These are phyloP conservation scores for Ormyrus pomaceus DNA, from an alignment of 2,888 invertebrate genomes.

Conservation along the genomic window DNA sequence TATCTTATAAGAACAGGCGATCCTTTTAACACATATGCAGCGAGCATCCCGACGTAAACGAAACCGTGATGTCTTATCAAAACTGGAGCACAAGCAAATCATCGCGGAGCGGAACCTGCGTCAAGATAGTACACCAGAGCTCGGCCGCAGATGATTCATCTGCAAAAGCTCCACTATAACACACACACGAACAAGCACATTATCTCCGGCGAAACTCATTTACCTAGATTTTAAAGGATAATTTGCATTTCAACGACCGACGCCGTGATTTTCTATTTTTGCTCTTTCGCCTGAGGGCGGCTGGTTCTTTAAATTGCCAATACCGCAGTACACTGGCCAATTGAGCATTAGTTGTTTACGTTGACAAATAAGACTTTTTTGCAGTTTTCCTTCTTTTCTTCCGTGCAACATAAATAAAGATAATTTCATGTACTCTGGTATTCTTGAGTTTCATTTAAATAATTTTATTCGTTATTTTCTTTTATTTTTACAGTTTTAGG, in stretches of 20 bases:
- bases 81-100: slow-evolving; percentile 52
- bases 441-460: too few species aligned
- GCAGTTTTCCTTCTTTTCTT: too few species aligned
- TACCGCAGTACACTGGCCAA: too few species aligned
- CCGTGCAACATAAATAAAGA: too few species aligned
- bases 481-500: too few species aligned
- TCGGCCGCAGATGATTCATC: slow-evolving; percentile 47
- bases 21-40: slow-evolving; percentile 2
- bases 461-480: too few species aligned
- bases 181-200: not conserved
- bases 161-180: slow-evolving; percentile 16
- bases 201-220: slow-evolving; percentile 32
- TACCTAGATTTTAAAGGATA: slow-evolving; percentile 25
- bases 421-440: too few species aligned
- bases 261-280: not conserved
- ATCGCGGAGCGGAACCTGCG: slow-evolving; percentile 46
- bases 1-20: slow-evolving; percentile 36
- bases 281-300: not conserved
- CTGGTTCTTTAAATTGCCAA: too few species aligned
- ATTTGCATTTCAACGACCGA: slow-evolving; percentile 34
- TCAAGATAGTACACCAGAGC: slow-evolving; percentile 44
- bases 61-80: slow-evolving; percentile 49
- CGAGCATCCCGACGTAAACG: slow-evolving; percentile 26
- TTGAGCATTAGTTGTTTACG: too few species aligned
- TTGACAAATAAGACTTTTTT: too few species aligned